Evolutionary conservation across 2,113 vertebrate genomes (phyloP).

Genomic region (Vulpes lagopus): DNA sequence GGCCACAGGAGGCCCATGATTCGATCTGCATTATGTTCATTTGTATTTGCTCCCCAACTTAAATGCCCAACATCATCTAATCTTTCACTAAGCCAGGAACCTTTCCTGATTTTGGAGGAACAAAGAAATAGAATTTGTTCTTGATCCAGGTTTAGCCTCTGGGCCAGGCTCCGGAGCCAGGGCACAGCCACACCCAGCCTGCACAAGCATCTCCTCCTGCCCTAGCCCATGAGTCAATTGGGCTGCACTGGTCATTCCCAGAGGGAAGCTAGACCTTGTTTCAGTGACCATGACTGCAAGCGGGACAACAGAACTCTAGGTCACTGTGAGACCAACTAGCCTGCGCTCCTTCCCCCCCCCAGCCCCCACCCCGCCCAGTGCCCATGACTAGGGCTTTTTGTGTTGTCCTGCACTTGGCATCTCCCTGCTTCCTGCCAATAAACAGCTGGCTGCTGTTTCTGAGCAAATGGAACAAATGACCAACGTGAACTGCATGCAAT

Average conservation of each 20-base stretch:
- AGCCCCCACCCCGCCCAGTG: not conserved
- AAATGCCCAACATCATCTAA: not conserved
- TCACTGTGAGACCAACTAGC: not conserved
- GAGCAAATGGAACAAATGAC: conserved; percentile 76
- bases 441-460: conserved; percentile 78
- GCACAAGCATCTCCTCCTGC: not conserved
- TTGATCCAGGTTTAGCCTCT: not conserved
- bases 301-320: not conserved
- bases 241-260: not conserved
- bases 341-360: not conserved
- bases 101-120: not conserved
- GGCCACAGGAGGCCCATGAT: fast-evolving
- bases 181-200: not conserved
- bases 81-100: not conserved
- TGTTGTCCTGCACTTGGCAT: conserved; percentile 64
- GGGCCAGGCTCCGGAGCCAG: not conserved
- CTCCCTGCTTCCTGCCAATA: conserved; percentile 72
- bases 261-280: not conserved
- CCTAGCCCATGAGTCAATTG: not conserved
- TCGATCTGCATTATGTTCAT: not conserved
- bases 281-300: not conserved
- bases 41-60: not conserved
- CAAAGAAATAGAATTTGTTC: not conserved
- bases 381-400: conserved; percentile 81
- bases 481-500: conserved; percentile 4